A percentile compares a stretch with the other conserved stretches of the same genome.
Evolutionary conservation across 1,140 invertebrate genomes (phyloP).

Genomic region (Elymnias hypermnestra): DNA sequence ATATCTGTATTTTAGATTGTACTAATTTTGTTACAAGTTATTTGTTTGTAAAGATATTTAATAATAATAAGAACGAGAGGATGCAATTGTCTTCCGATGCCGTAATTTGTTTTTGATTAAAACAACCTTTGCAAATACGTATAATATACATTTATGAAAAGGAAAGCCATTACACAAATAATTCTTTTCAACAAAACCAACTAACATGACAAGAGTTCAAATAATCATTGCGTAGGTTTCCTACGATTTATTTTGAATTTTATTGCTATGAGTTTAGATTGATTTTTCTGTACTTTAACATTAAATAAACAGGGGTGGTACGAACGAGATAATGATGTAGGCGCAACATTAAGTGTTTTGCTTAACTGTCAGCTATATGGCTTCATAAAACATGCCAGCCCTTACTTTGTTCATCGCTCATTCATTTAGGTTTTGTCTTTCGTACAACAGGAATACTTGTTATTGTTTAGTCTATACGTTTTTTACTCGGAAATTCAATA

Average conservation of each 20-base stretch:
- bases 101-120: constrained; percentile 3
- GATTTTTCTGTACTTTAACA: constrained; percentile 1
- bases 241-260: not conserved
- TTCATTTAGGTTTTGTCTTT: constrained; percentile 14
- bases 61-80: no score
- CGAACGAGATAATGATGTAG: constrained; percentile 39
- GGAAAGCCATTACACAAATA: constrained; percentile 27
- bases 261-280: constrained; percentile 11
- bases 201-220: constrained; percentile 27
- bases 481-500: constrained; percentile 2
- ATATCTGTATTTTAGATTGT: no score
- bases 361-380: constrained; percentile 33
- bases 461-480: constrained; percentile 1
- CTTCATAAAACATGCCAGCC: constrained; percentile 29
- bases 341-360: constrained; percentile 34
- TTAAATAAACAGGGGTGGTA: constrained; percentile 34
- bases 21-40: no score
- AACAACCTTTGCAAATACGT: not conserved
- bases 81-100: not conserved
- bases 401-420: constrained; percentile 21
- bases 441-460: constrained; percentile 1
- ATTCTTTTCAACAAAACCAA: constrained; percentile 34
- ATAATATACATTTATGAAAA: constrained; percentile 12
- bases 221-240: constrained; percentile 17
- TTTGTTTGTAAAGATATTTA: no score